A percentile compares a stretch with the other conserved stretches of the same genome.
phyloP scores from a whole-genome alignment of 2,797 vertebrate species.

The Acanthurus leucopareius region DNA sequence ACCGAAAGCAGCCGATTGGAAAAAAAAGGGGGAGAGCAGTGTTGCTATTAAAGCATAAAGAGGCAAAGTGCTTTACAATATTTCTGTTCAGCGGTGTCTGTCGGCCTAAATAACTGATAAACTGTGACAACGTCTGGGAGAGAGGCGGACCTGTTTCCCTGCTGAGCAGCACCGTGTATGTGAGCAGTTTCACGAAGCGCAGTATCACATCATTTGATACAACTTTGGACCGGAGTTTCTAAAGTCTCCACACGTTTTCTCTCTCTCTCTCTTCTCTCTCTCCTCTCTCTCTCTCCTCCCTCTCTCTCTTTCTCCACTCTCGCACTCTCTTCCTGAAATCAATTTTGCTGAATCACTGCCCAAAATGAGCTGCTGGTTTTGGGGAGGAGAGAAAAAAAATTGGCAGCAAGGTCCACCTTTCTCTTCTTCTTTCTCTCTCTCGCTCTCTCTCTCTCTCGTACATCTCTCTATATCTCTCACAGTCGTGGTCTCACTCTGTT shows the following conservation, averaged over 20 bases:
- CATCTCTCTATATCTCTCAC: constrained; percentile 37
- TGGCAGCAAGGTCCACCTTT: constrained; percentile 60
- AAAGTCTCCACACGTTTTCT: constrained; percentile 69
- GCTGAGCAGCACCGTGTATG: constrained; percentile 47
- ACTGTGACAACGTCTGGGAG: constrained; percentile 36
- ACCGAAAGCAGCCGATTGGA: constrained; percentile 25
- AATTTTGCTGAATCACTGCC: constrained; percentile 84
- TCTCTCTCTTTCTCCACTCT: constrained; percentile 25
- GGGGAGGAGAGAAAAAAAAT: constrained; percentile 50
- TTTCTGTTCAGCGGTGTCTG: constrained; percentile 50
- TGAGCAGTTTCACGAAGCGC: constrained; percentile 66
- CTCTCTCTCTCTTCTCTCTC: constrained; percentile 17
- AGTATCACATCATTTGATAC: constrained; percentile 65
- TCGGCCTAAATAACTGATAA: constrained; percentile 54
- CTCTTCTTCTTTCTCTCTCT: constrained; percentile 40
- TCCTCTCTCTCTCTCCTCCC: constrained; percentile 16
- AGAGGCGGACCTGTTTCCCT: constrained; percentile 43
- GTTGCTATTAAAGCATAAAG: constrained; percentile 40
- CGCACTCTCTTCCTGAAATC: constrained; percentile 66
- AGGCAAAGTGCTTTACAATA: constrained; percentile 24
- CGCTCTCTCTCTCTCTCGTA: not conserved
- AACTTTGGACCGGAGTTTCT: constrained; percentile 74
- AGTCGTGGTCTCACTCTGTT: constrained; percentile 30
- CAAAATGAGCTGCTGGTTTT: constrained; percentile 77
- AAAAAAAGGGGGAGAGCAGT: constrained; percentile 24